Evolutionary conservation across 2,888 invertebrate genomes (phyloP), one percentile per base, ranked within the genome.

Genomic region (Spilosoma lubricipeda): DNA sequence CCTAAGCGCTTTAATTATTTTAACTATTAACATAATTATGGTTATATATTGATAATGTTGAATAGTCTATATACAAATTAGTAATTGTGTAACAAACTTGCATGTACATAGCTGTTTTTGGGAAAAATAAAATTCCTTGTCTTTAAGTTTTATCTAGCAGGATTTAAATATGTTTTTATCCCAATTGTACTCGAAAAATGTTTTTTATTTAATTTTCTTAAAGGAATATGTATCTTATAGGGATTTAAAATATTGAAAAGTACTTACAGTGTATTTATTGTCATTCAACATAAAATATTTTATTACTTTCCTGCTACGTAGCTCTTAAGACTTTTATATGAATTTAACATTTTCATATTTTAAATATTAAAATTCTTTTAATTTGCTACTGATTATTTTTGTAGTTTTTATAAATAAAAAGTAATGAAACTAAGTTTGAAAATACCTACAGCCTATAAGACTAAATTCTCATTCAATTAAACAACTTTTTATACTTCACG

Each of bases 401-500:
- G 36, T n/a, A 36, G 30, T 45, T 20, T 39, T 20, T 36, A 78
- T 76, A 59, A 67, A 69, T 69, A 48, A 18, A 71, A 79, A 78
- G 39, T 72, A 27, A 76, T 71, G 1, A 65, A 72, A 67, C 11
- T 64, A 11, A 69, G 70, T n/a, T 18, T 74, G 80, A 78, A 71
- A 76, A 72, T 77, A 78, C 82, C 77, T 79, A 81, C 56, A 77
- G 74, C 74, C 59, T 15, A 71, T 75, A 73, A 84, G 85, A 86
- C 82, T 86, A 27, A 88, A 85, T 86, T 89, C 85, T 84, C 86
- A 86, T 86, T 84, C 82, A 83, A 82, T 73, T 82, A 30, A 84
- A 75, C 48, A 87, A 85, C 81, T 87, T 87, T 81, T 72, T 9
- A 66, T 82, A 85, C 77, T 82, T 87, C 86, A 71, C 72, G 74